Base-by-base conservation (phyloP, 1,140 invertebrate species). In the Akabosia matsudoensis region DNA sequence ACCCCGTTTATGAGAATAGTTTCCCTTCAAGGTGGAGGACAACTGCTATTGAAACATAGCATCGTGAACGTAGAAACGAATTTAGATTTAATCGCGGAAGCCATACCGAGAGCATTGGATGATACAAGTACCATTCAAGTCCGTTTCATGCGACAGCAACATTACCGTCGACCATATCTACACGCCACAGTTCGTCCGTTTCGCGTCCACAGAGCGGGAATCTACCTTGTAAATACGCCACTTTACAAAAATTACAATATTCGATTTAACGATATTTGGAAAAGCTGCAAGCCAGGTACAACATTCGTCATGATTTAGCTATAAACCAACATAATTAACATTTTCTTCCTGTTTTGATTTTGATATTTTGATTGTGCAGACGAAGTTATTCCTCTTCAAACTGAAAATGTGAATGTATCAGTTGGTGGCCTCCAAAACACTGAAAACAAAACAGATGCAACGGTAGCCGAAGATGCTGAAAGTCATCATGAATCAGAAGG, bases 1-100 rank as follows among this genome's bases (percentile, higher is more conserved):
- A 73, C 78, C 30, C 79, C 76, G 1, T 80, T 80, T 64, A 78
- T 78, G 76, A 74, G 76, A 54, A 80, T 80, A 2, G 0, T 74
- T 2, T 16, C 28, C 0, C 30, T 74, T 1, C 76, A 77, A 31
- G 31, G 13, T 7, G 45, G 76, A 14, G 0, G 72, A 16, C 79
- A 80, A 31, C 74, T 28, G 3, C 16, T 18, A 3, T 22, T 80
- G 16, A 1, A 30, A 0, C 74, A 77, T 28, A 80, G 78, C 33
- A 74, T 80, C 4, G 74, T 78, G 13, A 79, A 79, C 33, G 56
- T 79, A 1, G 61, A 70, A 26, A 74, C 74, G 33, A 67, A 77
- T 33, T n/a, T 79, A 33, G 52, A 77, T 24, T n/a, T 61, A 22
- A 56, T 30, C 18, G 67, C 64, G 1, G 28, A 56, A 61, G 33